Evolutionary conservation across 2,113 vertebrate genomes (phyloP).

Genomic region (Chauna torquata): DNA sequence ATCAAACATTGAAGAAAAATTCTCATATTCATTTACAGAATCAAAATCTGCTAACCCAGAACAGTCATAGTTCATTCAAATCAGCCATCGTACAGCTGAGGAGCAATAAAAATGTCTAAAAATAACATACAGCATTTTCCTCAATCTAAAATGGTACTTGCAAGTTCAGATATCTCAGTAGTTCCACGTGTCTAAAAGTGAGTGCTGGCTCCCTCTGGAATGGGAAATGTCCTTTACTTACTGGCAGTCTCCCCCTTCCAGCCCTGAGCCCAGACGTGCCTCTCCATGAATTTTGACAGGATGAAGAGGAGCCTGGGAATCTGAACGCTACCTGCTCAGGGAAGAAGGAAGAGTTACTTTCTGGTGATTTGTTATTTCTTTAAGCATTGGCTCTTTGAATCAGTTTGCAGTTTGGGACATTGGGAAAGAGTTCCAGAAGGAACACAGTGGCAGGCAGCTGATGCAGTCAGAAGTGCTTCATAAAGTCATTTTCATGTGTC

Average conservation of each 20-base stretch:
- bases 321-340: fast-evolving
- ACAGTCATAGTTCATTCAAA: neutral
- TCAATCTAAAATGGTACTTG: neutral
- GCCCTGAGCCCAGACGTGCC: neutral
- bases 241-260: neutral
- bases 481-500: neutral
- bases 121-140: neutral
- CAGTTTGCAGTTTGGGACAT: fast-evolving
- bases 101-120: constrained; percentile 26
- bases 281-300: neutral
- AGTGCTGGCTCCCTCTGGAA: neutral
- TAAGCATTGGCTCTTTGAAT: neutral
- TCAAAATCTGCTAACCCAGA: neutral
- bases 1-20: neutral
- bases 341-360: neutral
- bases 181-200: neutral
- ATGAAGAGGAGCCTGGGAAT: neutral
- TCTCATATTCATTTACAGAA: neutral
- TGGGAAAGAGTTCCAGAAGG: neutral
- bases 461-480: neutral
- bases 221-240: neutral
- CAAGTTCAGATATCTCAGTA: neutral
- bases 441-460: neutral
- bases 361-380: neutral
- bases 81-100: neutral